A percentile compares a stretch with the other conserved stretches of the same genome.
Conservation (phyloP, 2,888 invertebrate genomes). For the Halictus quadricinctus region DNA sequence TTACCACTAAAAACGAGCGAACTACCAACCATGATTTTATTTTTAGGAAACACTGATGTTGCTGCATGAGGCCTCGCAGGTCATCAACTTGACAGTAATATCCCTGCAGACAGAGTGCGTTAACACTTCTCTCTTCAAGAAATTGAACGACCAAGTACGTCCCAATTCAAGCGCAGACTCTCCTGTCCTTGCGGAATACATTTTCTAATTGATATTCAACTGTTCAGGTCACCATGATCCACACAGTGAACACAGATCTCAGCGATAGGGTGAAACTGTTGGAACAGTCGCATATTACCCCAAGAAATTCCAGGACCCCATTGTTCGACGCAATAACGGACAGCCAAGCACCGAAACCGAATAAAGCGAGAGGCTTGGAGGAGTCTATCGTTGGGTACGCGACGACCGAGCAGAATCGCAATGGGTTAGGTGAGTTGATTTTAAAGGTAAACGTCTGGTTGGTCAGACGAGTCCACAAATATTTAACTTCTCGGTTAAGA, state of each 20-base stretch:
- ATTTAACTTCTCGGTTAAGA: slow-evolving; percentile 25
- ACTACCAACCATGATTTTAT: not conserved
- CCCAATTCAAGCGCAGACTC: not conserved
- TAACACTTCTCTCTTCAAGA: slow-evolving; percentile 63
- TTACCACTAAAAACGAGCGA: not conserved
- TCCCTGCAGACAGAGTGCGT: slow-evolving; percentile 77
- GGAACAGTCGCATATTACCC: slow-evolving; percentile 69
- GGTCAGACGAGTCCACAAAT: slow-evolving; percentile 20
- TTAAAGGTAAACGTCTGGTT: not conserved
- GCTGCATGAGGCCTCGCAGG: slow-evolving; percentile 80
- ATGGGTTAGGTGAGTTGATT: slow-evolving; percentile 43
- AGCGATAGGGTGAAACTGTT: slow-evolving; percentile 68
- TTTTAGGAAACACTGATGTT: slow-evolving; percentile 79
- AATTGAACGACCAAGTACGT: slow-evolving; percentile 75
- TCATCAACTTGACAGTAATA: slow-evolving; percentile 81
- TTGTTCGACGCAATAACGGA: slow-evolving; percentile 55
- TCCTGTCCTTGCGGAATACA: not conserved
- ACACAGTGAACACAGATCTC: slow-evolving; percentile 61
- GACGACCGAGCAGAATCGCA: slow-evolving; percentile 56
- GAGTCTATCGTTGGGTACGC: slow-evolving; percentile 24
- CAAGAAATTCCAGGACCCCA: slow-evolving; percentile 71
- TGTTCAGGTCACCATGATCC: slow-evolving; percentile 70
- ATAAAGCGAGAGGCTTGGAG: slow-evolving; percentile 20
- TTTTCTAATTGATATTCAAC: not conserved
- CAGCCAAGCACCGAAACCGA: slow-evolving; percentile 29